Evolutionary conservation across 2,797 vertebrate genomes (phyloP).

Genomic region (Antrozous pallidus): DNA sequence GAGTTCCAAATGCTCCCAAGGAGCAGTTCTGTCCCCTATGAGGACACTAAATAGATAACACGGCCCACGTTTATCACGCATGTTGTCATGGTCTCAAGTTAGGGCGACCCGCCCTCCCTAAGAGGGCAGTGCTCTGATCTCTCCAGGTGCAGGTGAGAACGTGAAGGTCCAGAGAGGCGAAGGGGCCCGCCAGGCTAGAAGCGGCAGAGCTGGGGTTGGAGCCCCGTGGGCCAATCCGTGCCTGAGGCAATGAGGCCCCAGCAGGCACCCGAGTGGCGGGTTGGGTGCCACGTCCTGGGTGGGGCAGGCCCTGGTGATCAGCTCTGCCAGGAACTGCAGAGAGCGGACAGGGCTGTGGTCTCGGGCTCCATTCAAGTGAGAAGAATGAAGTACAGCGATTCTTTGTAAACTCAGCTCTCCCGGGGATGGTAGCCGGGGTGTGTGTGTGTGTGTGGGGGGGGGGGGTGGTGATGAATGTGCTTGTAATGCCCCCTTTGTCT

Average conservation of each 20-base stretch:
- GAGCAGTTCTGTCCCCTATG: neutral
- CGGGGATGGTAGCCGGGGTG: neutral
- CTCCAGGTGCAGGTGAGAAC: neutral
- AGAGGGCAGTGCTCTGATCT: neutral
- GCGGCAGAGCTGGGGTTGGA: neutral
- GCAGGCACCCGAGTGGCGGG: neutral
- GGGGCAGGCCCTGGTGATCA: neutral
- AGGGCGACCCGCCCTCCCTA: no score
- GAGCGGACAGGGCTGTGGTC: neutral
- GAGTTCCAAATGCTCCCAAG: neutral
- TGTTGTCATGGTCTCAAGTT: neutral
- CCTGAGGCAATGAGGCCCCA: neutral
- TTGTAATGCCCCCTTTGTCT: neutral
- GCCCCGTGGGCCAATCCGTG: neutral
- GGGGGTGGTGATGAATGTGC: neutral
- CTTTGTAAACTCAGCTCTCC: neutral
- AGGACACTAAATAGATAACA: neutral
- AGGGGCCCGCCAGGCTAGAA: neutral
- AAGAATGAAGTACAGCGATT: slow-evolving; percentile 36
- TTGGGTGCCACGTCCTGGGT: neutral
- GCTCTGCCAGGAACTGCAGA: slow-evolving; percentile 44
- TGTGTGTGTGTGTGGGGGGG: no score
- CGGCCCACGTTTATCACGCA: neutral
- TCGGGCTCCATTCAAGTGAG: neutral
- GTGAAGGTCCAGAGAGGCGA: neutral